phyloP scores from a whole-genome alignment of 2,888 invertebrate species.

The Carabus problematicus region DNA sequence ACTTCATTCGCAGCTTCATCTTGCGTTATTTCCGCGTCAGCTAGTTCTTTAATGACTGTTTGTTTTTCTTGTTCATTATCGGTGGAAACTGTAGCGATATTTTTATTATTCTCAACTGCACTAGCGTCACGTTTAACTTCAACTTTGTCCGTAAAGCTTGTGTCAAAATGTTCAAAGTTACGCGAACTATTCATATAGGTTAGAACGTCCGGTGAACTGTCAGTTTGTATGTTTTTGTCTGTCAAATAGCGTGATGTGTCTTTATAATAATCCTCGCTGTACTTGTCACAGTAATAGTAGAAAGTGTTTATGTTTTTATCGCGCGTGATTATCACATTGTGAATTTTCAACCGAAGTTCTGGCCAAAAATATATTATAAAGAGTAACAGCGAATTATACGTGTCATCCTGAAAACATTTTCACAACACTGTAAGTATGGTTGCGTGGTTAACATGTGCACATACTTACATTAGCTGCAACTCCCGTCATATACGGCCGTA shows the following conservation, averaged over 20 bases:
- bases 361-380: slow-evolving; percentile 44
- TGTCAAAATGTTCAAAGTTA: too few relatives aligned
- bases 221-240: slow-evolving; percentile 25
- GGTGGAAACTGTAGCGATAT: too few relatives aligned
- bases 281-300: slow-evolving; percentile 22
- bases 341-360: slow-evolving; percentile 30
- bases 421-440: background rate
- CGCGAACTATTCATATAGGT: too few relatives aligned
- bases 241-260: slow-evolving; percentile 20
- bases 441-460: too few relatives aligned
- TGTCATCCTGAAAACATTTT: slow-evolving; percentile 36
- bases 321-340: slow-evolving; percentile 20
- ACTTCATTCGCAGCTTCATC: too few relatives aligned
- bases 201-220: background rate
- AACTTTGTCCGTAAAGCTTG: too few relatives aligned
- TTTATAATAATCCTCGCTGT: slow-evolving; percentile 16
- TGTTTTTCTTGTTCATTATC: too few relatives aligned
- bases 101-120: too few relatives aligned
- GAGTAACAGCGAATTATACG: slow-evolving; percentile 40
- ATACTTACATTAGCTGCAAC: slow-evolving; percentile 39
- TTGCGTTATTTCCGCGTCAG: too few relatives aligned
- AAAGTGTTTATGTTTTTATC: slow-evolving; percentile 30
- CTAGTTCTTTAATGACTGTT: too few relatives aligned
- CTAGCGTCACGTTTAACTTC: too few relatives aligned
- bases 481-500: slow-evolving; percentile 43